Evolutionary conservation across 2,888 invertebrate genomes (phyloP).

Genomic region (Notodonta ziczac): DNA sequence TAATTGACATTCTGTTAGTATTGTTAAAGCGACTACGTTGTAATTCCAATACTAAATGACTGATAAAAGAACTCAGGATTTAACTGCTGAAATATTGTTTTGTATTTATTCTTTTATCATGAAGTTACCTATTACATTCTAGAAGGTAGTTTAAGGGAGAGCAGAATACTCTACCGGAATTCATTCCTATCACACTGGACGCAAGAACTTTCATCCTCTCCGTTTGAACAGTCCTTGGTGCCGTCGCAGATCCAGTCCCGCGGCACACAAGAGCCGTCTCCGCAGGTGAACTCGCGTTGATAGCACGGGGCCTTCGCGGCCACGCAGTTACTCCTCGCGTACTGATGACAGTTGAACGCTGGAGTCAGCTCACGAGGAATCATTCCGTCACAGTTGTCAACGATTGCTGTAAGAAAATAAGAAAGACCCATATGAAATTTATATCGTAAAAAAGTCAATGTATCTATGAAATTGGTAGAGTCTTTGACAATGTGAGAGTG

Average conservation of each 20-base stretch:
- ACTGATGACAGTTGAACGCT: constrained; percentile 86
- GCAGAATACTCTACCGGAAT: constrained; percentile 56
- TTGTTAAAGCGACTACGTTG: too few species aligned
- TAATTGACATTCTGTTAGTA: too few species aligned
- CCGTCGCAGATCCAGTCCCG: constrained; percentile 87
- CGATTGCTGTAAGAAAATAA: constrained; percentile 82
- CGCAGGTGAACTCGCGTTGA: constrained; percentile 82
- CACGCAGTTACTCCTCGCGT: constrained; percentile 85
- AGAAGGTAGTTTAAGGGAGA: background rate
- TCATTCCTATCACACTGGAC: constrained; percentile 61
- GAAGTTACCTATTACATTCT: too few species aligned
- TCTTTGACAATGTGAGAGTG: background rate
- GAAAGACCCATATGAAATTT: background rate
- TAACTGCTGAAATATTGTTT: too few species aligned
- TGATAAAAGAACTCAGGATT: too few species aligned
- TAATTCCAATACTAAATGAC: too few species aligned
- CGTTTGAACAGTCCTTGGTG: constrained; percentile 85
- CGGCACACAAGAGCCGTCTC: constrained; percentile 85
- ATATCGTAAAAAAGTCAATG: too few species aligned
- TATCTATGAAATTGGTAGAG: too few species aligned
- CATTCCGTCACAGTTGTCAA: constrained; percentile 85
- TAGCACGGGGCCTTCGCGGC: constrained; percentile 77
- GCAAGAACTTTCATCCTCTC: constrained; percentile 86
- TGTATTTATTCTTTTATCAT: too few species aligned
- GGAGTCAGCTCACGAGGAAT: constrained; percentile 83